Conservation (phyloP, 2,888 invertebrate genomes). For the Xanthostigma xanthostigma region DNA sequence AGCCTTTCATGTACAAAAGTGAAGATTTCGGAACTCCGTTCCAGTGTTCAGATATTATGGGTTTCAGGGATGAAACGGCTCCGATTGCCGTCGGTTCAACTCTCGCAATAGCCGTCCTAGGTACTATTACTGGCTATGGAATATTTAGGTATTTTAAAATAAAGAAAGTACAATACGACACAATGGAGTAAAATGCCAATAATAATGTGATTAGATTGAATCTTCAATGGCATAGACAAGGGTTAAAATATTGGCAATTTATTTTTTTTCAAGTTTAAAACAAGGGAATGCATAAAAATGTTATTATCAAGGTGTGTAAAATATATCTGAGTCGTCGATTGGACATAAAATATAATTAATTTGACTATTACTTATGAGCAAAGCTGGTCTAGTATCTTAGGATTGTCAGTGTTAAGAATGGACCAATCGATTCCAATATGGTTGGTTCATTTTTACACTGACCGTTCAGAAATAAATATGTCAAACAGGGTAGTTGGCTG, state of each 20-base stretch:
- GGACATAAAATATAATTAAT: too few species aligned
- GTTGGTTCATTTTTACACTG: too few species aligned
- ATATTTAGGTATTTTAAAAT: conserved; percentile 74
- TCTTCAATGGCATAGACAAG: too few species aligned
- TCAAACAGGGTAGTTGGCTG: too few species aligned
- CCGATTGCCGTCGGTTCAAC: conserved; percentile 73
- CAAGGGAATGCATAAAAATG: neutral
- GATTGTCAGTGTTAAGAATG: too few species aligned
- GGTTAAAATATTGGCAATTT: too few species aligned
- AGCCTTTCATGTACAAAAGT: conserved; percentile 79
- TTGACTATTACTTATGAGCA: too few species aligned
- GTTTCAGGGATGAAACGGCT: conserved; percentile 64
- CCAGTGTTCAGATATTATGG: conserved; percentile 42
- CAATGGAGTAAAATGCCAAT: conserved; percentile 57
- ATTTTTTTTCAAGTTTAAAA: neutral
- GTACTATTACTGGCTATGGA: conserved; percentile 72
- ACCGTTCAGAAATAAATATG: too few species aligned
- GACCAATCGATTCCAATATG: too few species aligned
- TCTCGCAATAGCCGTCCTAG: conserved; percentile 63
- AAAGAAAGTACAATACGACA: conserved; percentile 82
- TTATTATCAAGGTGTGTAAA: neutral
- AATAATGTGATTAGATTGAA: neutral
- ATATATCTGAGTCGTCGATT: too few species aligned
- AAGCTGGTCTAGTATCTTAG: too few species aligned
- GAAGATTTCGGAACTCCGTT: conserved; percentile 53